Evolutionary conservation across 2,888 invertebrate genomes (phyloP).

Genomic region (Ganaspis brasiliensis): DNA sequence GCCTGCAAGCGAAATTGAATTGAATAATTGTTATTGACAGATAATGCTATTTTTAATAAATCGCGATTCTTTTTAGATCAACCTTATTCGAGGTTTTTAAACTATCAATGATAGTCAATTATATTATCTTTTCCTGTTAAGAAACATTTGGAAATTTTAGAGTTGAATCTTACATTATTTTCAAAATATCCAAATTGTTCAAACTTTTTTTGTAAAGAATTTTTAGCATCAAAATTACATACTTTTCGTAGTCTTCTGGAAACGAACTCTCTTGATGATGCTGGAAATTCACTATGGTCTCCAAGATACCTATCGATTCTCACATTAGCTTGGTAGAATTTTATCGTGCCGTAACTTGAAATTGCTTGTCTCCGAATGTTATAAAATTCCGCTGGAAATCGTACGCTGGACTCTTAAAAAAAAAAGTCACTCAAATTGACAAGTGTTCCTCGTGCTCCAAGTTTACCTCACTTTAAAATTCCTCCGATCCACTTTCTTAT

Average conservation of each 20-base stretch:
- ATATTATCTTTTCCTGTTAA: too few relatives aligned
- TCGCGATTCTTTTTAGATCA: too few relatives aligned
- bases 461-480: not conserved
- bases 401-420: constrained; percentile 44
- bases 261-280: constrained; percentile 14
- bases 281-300: constrained; percentile 27
- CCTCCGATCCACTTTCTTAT: not conserved
- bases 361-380: constrained; percentile 70
- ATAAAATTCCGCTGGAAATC: constrained; percentile 68
- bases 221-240: not conserved
- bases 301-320: constrained; percentile 30
- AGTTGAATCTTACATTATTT: too few relatives aligned
- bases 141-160: too few relatives aligned
- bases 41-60: too few relatives aligned
- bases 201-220: not conserved
- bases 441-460: constrained; percentile 42
- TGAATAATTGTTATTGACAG: too few relatives aligned
- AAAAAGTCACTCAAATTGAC: constrained; percentile 53
- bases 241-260: too few relatives aligned
- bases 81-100: too few relatives aligned
- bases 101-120: too few relatives aligned
- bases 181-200: too few relatives aligned
- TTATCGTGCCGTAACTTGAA: constrained; percentile 72
- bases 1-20: too few relatives aligned
- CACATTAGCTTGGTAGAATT: constrained; percentile 58